These are phyloP conservation scores for Brachypalpus laphriformis DNA, from an alignment of 2,888 invertebrate species.

Conservation along the genomic window DNA sequence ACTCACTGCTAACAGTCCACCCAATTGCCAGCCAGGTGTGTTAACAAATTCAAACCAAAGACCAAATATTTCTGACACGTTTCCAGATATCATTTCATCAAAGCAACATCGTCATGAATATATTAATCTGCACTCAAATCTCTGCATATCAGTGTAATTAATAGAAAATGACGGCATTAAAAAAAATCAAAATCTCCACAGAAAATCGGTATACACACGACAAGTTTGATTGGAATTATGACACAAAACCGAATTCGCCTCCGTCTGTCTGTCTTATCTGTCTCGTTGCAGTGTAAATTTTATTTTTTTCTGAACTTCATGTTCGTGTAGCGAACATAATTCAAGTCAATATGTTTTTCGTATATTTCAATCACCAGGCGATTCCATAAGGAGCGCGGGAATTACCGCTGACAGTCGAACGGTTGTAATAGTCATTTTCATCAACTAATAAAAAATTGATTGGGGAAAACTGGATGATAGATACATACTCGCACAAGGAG, in stretches of 20 bases:
- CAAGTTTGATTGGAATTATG: constrained; percentile 20
- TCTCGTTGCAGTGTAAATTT: not conserved
- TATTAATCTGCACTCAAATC: constrained; percentile 21
- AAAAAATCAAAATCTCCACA: not conserved
- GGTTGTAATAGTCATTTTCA: constrained; percentile 39
- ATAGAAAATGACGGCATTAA: constrained; percentile 18
- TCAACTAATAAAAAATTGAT: not conserved
- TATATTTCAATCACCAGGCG: constrained; percentile 40
- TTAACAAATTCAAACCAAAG: constrained; percentile 17
- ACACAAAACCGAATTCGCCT: not conserved
- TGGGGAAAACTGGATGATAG: not conserved
- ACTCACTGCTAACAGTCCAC: too few relatives aligned
- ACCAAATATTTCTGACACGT: not conserved
- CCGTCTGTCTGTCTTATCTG: not conserved
- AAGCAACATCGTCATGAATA: not conserved
- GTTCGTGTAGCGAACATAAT: constrained; percentile 8
- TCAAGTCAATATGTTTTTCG: constrained; percentile 19
- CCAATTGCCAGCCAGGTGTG: not conserved
- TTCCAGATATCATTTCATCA: constrained; percentile 9
- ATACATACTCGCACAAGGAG: too few relatives aligned
- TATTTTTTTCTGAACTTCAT: not conserved
- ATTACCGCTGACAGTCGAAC: constrained; percentile 35
- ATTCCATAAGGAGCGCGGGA: constrained; percentile 20
- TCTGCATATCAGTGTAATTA: not conserved
- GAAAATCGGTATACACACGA: not conserved